A percentile compares a stretch with the other conserved stretches of the same genome.
phyloP scores from a whole-genome alignment of 1,140 invertebrate species.

The Ceratoteleas bidentatus region DNA sequence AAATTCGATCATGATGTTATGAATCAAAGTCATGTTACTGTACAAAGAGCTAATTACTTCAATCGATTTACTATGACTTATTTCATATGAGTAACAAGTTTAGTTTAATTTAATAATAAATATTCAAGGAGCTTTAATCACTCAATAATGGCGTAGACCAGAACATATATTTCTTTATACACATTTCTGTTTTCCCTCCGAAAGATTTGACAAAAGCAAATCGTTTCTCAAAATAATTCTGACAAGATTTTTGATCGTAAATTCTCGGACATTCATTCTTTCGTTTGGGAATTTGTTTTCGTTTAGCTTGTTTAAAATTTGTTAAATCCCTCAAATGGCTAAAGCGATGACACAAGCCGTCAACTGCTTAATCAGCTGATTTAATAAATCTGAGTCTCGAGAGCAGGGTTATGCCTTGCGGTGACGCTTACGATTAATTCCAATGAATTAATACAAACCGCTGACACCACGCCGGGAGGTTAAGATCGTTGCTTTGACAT shows the following conservation, averaged over 20 bases:
- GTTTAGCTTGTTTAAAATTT: constrained; percentile 46
- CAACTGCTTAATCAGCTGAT: constrained; percentile 79
- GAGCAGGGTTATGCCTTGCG: constrained; percentile 72
- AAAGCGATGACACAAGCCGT: constrained; percentile 72
- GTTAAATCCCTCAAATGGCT: constrained; percentile 55
- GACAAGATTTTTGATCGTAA: background rate
- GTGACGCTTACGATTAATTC: constrained; percentile 79
- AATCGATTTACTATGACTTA: too few species aligned
- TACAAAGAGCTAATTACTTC: too few species aligned
- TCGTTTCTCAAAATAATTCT: too few species aligned
- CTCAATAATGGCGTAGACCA: too few species aligned
- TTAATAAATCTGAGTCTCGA: constrained; percentile 80
- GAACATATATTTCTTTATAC: too few species aligned
- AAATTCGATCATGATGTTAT: too few species aligned
- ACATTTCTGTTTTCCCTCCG: too few species aligned
- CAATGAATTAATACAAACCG: constrained; percentile 79
- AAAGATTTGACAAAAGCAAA: too few species aligned
- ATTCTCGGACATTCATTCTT: constrained; percentile 33
- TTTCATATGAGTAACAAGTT: too few species aligned
- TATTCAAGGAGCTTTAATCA: too few species aligned
- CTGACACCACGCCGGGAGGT: constrained; percentile 75
- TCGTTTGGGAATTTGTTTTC: constrained; percentile 35
- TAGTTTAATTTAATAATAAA: too few species aligned
- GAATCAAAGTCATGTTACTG: too few species aligned
- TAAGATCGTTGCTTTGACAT: constrained; percentile 64